A percentile compares a stretch with the other conserved stretches of the same genome.
Conservation (phyloP, 2,113 vertebrate species). For the Cheirogaleus medius region DNA sequence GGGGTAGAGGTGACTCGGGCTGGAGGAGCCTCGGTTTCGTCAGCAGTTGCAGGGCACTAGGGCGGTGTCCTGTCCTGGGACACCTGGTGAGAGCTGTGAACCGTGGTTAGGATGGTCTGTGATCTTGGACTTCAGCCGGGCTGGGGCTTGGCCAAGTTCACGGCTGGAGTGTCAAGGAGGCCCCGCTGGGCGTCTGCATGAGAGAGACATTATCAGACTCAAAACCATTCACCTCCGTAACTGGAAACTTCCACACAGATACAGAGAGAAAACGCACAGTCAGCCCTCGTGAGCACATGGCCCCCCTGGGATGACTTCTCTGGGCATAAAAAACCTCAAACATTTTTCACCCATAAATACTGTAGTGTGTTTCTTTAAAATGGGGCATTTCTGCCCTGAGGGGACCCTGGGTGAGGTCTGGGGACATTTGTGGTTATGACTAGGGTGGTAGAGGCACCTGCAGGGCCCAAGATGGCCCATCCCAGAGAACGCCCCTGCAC, state of each 20-base stretch:
- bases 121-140: background rate
- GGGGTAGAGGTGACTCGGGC: too few relatives aligned
- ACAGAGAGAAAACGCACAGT: background rate
- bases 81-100: background rate
- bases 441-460: too few relatives aligned
- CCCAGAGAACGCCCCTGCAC: background rate
- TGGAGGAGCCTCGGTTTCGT: too few relatives aligned
- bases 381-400: background rate
- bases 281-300: fast-evolving
- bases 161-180: background rate
- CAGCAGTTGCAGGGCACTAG: too few relatives aligned
- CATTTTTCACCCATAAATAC: too few relatives aligned
- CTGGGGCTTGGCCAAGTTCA: background rate
- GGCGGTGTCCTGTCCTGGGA: background rate
- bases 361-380: background rate
- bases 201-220: background rate
- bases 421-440: background rate
- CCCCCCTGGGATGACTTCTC: too few relatives aligned
- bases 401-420: background rate
- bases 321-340: background rate
- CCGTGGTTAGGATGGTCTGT: background rate
- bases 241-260: background rate
- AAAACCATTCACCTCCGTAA: background rate
- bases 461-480: fast-evolving
- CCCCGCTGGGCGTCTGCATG: background rate